Conservation (phyloP, 2,797 vertebrate species). For the Gymnodraco acuticeps region DNA sequence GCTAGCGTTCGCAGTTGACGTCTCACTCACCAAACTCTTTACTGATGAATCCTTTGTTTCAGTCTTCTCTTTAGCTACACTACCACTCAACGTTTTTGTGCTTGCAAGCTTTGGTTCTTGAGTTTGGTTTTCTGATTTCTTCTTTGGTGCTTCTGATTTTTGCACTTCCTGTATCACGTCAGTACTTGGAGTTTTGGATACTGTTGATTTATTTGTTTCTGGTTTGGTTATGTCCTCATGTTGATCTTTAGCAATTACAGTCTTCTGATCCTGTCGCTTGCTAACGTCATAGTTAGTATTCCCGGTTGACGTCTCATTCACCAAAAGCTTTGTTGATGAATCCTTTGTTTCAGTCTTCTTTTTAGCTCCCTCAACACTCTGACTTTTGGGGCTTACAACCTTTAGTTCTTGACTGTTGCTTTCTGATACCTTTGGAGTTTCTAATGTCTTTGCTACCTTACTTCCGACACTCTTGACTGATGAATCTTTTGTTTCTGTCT, state of each 20-base stretch:
- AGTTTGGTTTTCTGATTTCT: not conserved
- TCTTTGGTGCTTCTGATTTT: not conserved
- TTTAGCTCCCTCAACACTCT: not conserved
- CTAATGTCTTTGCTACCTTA: not conserved
- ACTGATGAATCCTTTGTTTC: not conserved
- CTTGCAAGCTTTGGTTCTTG: not conserved
- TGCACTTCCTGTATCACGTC: not conserved
- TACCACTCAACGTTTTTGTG: not conserved
- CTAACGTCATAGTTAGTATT: not conserved
- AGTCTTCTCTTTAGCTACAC: not conserved
- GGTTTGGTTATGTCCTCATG: not conserved
- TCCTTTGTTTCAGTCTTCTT: conserved; percentile 14
- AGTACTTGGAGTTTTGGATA: not conserved
- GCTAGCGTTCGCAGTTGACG: too few species aligned
- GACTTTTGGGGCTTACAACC: not conserved
- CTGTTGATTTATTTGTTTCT: not conserved
- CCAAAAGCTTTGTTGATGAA: not conserved
- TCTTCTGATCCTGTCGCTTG: conserved; percentile 21
- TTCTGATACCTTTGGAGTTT: not conserved
- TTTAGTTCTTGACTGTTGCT: not conserved
- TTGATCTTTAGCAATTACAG: not conserved
- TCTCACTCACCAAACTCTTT: conserved; percentile 1
- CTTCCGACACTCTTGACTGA: not conserved
- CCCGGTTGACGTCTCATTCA: too few species aligned
- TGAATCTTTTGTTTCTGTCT: conserved; percentile 9